Base-by-base conservation (phyloP, 92 coral and sea anemone species). In the Micromussa lordhowensis region DNA sequence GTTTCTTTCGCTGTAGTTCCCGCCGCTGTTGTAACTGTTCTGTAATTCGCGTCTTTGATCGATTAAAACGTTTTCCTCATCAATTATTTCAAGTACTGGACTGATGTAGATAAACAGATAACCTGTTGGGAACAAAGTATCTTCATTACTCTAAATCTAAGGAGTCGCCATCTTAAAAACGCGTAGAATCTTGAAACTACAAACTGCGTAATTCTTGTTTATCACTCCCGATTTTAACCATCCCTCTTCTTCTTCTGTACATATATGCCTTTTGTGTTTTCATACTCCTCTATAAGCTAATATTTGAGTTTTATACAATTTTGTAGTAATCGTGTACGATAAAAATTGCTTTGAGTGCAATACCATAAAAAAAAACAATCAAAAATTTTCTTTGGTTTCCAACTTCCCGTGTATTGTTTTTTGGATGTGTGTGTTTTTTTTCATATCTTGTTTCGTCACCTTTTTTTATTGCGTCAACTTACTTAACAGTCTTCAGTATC, bases 1-100 rank as follows among this genome's bases (percentile, higher is more conserved):
- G 32, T 61, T 40, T 44, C 31, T 44, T 44, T 86, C 24, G 76
- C 75, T 77, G 76, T 38, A 18, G 68, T 63, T 64, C 21, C 22
- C 53, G 10, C 38, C 16, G 16, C 40, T 16, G 30, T 5, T 32
- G 1, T 28, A 18, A 26, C 10, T 48, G 28, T 57, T 61, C 63
- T n/a, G 81, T 30, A 34, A 38, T 59, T 84, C 87, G 40, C 87
- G 87, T 73, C 51, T 83, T 70, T 55, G 34, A 32, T 75, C 81
- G 9, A 55, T 57, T 61, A 59, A 32, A 51, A 26, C 40, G 44
- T 26, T 32, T 57, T 17, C 51, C 51, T 34, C 78, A 5, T 58
- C 48, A 3, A 75, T 6, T 35, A 48, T 84, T 74, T 74, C 81
- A 58, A 24, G 18, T 74, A 36, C 81, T 57, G 71, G 81, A 35